Evolutionary conservation across 1,140 invertebrate species (phyloP), one percentile per base, ranked within the genome.

Genomic region (Drosophila pruinosa): DNA sequence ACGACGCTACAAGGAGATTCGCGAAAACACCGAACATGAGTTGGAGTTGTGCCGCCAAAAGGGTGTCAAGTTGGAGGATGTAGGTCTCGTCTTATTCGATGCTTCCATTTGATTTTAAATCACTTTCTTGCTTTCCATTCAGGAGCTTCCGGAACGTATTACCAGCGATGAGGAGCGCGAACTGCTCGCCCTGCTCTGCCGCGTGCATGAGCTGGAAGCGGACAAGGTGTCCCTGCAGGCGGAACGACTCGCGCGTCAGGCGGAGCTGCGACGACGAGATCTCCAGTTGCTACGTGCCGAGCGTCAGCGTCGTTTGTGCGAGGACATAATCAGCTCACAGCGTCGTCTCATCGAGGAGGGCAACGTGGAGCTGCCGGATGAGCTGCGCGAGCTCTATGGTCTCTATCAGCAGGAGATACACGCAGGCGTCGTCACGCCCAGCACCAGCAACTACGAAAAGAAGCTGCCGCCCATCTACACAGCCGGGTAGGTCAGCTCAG

Each of bases 261-360:
- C 97, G 71, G 97, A 98, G 90, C 93, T 98, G 10, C 93, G 96
- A 38, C 93, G 97, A 54, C 93, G 97, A 56, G 97, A 98, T 81
- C 92, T 97, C 21, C 93, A 97, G 72, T 93, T 98, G 54, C 92
- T 97, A 45, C 92, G 96, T n/a, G 96, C 96, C 43, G 95, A 97
- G 78, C 92, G 97, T 17, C 97, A 98, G 90, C 92, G 97, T 7
- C 94, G 95, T 45, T 93, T 99, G 3, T 97, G 96, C 63, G 97
- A 99, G 83, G 96, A 98, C 85, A 98, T 98, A 61, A 98, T 99
- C 54, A 96, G 95, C 0, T 93, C 96, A 36, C 97, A 98, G 90
- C 92, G 96, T 48, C 92, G 95, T 14, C 93, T 98, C n/a, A 95
- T 98, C 68, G 96, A 97, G 93, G 94, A 95, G 88, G 92, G 94